Evolutionary conservation across 2,113 vertebrate genomes (phyloP), one percentile per base, ranked within the genome.

Genomic region (Carassius carassius): DNA sequence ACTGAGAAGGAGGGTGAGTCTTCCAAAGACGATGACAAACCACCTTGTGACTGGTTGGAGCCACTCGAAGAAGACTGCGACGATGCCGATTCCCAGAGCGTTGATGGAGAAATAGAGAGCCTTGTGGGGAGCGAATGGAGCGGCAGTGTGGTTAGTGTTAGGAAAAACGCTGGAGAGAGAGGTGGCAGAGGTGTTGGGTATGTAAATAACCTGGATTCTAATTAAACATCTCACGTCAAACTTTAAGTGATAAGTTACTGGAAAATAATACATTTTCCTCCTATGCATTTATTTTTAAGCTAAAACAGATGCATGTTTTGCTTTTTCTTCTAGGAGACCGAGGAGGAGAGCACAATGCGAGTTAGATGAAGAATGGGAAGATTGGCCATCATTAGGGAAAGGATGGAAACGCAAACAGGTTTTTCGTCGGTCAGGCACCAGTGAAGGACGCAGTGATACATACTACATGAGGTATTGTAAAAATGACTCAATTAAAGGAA

Each of bases 351-450:
- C 60, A 25, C 54, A 54, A 65, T 0, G 3, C 3, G n/a, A 84
- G 60, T 1, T 88, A 77, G 14, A 91, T 90, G 96, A 97, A 70
- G 94, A 94, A 23, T 98, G 97, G 97, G 88, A 92, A 21, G 95
- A 96, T 0, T 97, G 96, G 87, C 93, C 96, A 1, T 78, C 81
- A 4, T 90, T 98, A 74, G 96, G 96, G 78, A 90, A 93, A 0
- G 96, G 96, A 37, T 97, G 97, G 97, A 97, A 96, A 88, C 95
- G 96, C 23, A 95, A 94, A 86, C 94, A 95, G 87, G 94, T 95
- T 62, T 91, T 95, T 49, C 95, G 97, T 1, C 96, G 95, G 54
- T 96, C 95, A 7, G 96, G 96, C 14, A 91, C 89, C 5, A 95
- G 95, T 72, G 89, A 95, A 10, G 96, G 96, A 62, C 95, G 96